Conservation (phyloP, 2,888 invertebrate genomes). For the Brenthis hecate region DNA sequence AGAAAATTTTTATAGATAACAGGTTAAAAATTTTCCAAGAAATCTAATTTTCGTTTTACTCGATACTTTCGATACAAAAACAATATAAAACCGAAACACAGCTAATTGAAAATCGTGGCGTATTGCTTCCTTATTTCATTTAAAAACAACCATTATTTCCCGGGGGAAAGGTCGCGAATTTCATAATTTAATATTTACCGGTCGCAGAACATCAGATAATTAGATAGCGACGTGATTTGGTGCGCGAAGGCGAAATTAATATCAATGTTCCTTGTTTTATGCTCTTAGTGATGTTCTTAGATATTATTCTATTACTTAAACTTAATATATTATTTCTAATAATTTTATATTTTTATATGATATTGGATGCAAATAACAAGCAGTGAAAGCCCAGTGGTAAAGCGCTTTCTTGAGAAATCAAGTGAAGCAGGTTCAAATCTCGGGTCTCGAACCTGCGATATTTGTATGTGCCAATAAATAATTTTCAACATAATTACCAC, state of each 20-base stretch:
- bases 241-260: constrained; percentile 77
- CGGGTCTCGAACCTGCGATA: no score
- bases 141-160: constrained; percentile 78
- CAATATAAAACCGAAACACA: constrained; percentile 35
- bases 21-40: background rate
- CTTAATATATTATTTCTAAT: no score
- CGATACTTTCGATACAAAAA: constrained; percentile 21
- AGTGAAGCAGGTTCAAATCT: no score
- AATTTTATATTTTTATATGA: no score
- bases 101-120: constrained; percentile 46
- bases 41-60: background rate
- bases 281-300: constrained; percentile 49
- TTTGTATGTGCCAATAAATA: no score
- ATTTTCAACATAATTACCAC: no score
- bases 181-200: constrained; percentile 78
- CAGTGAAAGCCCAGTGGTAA: no score
- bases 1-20: background rate
- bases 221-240: constrained; percentile 79
- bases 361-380: no score
- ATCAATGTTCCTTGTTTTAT: constrained; percentile 78
- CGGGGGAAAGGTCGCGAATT: constrained; percentile 73
- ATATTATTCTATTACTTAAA: constrained; percentile 21
- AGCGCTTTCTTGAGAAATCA: no score
- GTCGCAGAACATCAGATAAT: constrained; percentile 75
- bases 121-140: constrained; percentile 64